Conservation (phyloP, 2,797 vertebrate species). For the Darevskia nairensis region DNA sequence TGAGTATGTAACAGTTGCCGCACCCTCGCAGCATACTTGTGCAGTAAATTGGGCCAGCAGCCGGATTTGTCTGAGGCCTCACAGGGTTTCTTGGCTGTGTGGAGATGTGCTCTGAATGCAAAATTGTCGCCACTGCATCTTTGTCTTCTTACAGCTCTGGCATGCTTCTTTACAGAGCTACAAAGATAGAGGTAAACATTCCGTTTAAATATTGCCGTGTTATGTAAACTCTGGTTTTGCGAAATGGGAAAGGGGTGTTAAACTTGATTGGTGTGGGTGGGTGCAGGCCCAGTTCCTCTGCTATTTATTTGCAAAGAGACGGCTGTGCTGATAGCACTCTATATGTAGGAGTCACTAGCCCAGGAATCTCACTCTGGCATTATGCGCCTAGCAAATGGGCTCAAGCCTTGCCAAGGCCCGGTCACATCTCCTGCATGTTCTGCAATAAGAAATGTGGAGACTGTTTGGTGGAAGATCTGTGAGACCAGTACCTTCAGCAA, state of each 20-base stretch:
- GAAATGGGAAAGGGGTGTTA: not conserved
- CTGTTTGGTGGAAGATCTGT: not conserved
- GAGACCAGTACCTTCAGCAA: not conserved
- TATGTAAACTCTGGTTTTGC: not conserved
- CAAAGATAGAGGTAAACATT: constrained; percentile 14
- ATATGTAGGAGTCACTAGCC: not conserved
- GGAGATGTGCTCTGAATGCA: not conserved
- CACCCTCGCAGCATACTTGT: not conserved
- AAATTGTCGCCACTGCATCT: not conserved
- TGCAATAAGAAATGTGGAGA: not conserved
- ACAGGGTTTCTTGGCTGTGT: not conserved
- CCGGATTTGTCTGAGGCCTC: not conserved
- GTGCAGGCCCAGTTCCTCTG: not conserved
- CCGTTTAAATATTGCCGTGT: not conserved
- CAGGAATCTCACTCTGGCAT: not conserved
- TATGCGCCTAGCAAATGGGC: not conserved
- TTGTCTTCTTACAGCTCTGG: not conserved
- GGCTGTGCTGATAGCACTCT: not conserved
- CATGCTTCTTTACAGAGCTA: constrained; percentile 51
- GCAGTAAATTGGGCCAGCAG: not conserved
- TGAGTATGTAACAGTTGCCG: not conserved
- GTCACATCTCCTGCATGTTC: too few species aligned
- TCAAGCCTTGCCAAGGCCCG: not conserved
- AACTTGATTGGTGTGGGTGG: not conserved
- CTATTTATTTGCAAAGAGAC: not conserved